Conservation (phyloP, 2,888 invertebrate genomes). For the Nebria salina region DNA sequence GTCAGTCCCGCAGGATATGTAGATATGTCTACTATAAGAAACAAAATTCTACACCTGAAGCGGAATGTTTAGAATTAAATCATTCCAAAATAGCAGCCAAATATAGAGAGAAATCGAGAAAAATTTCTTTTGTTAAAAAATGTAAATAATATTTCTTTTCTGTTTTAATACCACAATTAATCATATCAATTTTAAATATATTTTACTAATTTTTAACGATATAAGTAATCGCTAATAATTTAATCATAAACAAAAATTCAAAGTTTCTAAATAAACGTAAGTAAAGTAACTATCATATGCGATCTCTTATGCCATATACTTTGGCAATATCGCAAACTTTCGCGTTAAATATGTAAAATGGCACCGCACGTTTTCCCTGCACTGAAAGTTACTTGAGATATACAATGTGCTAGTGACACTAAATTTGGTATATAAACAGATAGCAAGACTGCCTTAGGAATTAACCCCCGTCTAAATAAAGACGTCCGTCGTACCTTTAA, state of each 20-base stretch:
- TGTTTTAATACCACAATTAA: too few species aligned
- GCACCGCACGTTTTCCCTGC: neutral
- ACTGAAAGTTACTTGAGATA: conserved; percentile 24
- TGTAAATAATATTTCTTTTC: too few species aligned
- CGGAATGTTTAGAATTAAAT: too few species aligned
- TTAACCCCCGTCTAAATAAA: neutral
- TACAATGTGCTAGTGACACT: conserved; percentile 33
- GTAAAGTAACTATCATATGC: neutral
- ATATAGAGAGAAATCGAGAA: too few species aligned
- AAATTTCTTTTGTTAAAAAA: too few species aligned
- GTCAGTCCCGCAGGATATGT: neutral
- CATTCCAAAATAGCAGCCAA: too few species aligned
- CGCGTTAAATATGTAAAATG: neutral
- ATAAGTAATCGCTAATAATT: too few species aligned
- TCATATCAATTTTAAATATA: too few species aligned
- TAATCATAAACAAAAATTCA: too few species aligned
- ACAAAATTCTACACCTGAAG: too few species aligned
- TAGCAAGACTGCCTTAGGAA: conserved; percentile 14
- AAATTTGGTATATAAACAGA: conserved; percentile 40
- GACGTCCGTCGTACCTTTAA: neutral
- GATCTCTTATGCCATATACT: neutral
- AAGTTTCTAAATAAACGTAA: neutral
- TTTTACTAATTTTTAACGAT: too few species aligned
- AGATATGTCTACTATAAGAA: neutral
- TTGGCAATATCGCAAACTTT: neutral